Evolutionary conservation across 2,797 vertebrate genomes (phyloP).

Genomic region (Heterohyrax brucei): DNA sequence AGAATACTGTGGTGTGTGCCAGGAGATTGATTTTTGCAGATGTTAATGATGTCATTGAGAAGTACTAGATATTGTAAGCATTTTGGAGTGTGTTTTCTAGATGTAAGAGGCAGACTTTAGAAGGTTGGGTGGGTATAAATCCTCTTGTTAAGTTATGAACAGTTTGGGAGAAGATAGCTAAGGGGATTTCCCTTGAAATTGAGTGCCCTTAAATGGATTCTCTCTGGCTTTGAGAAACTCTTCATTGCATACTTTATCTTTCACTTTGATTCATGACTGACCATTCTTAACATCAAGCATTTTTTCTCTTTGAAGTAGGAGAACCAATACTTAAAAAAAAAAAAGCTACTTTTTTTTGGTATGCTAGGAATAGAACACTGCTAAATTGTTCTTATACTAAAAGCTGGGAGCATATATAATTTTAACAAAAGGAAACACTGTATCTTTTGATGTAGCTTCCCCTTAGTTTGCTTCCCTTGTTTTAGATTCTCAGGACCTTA

Average conservation of each 20-base stretch:
- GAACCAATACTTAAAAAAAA: constrained; percentile 50
- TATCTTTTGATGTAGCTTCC: constrained; percentile 75
- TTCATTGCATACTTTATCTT: constrained; percentile 75
- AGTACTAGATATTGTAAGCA: constrained; percentile 31
- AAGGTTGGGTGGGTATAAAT: constrained; percentile 39
- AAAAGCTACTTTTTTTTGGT: constrained; percentile 35
- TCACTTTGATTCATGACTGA: constrained; percentile 80
- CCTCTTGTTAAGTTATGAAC: constrained; percentile 39
- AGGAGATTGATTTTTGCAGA: constrained; percentile 62
- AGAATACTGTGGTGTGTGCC: neutral
- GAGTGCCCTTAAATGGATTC: constrained; percentile 75
- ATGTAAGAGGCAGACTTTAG: constrained; percentile 4
- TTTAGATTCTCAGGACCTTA: constrained; percentile 63
- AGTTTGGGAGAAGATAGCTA: constrained; percentile 61
- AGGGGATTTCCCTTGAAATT: constrained; percentile 76
- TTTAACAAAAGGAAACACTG: constrained; percentile 76
- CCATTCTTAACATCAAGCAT: constrained; percentile 79
- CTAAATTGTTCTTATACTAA: constrained; percentile 72
- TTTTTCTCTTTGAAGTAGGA: constrained; percentile 78
- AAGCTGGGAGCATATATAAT: constrained; percentile 59
- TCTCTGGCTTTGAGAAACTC: constrained; percentile 78
- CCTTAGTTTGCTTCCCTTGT: constrained; percentile 69
- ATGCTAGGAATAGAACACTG: constrained; percentile 74
- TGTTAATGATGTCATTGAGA: constrained; percentile 67
- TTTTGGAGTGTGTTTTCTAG: constrained; percentile 60